phyloP scores from a whole-genome alignment of 2,113 vertebrate genomes.

The Epinephelus fuscoguttatus region DNA sequence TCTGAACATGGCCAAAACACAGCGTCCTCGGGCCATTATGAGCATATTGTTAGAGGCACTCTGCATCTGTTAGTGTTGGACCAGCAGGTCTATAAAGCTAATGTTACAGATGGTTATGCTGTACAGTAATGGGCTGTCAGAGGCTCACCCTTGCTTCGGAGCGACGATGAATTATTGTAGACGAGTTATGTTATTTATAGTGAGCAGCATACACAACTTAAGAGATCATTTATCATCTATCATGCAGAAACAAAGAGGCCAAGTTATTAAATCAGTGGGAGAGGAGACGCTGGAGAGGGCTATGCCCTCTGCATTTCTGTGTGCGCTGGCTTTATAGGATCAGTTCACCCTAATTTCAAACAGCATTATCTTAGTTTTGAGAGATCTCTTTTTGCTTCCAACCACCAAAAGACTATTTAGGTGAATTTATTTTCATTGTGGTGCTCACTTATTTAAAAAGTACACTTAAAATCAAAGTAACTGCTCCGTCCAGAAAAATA shows the following conservation, averaged over 20 bases:
- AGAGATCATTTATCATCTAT: conserved; percentile 52
- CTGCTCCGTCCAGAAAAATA: not conserved
- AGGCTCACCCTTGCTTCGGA: conserved; percentile 31
- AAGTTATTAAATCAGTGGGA: conserved; percentile 12
- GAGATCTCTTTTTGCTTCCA: not conserved
- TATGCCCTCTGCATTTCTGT: not conserved
- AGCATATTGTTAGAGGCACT: conserved; percentile 68
- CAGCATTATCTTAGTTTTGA: not conserved
- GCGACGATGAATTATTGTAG: conserved; percentile 58
- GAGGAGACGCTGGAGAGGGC: conserved; percentile 15
- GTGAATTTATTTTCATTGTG: not conserved
- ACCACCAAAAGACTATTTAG: not conserved
- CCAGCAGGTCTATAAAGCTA: conserved; percentile 58
- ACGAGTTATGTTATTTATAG: conserved; percentile 56
- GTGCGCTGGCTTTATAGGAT: conserved; percentile 3
- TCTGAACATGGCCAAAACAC: conserved; percentile 55
- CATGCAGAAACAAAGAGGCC: conserved; percentile 21
- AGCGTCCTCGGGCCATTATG: conserved; percentile 51
- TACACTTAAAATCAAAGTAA: not conserved
- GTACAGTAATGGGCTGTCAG: conserved; percentile 72
- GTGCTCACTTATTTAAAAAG: not conserved
- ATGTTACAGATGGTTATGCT: conserved; percentile 76
- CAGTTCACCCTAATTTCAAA: not conserved
- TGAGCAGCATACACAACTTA: conserved; percentile 30
- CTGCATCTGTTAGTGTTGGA: conserved; percentile 68